Conservation (phyloP, 2,888 invertebrate species). For the Monochamus alternatus region DNA sequence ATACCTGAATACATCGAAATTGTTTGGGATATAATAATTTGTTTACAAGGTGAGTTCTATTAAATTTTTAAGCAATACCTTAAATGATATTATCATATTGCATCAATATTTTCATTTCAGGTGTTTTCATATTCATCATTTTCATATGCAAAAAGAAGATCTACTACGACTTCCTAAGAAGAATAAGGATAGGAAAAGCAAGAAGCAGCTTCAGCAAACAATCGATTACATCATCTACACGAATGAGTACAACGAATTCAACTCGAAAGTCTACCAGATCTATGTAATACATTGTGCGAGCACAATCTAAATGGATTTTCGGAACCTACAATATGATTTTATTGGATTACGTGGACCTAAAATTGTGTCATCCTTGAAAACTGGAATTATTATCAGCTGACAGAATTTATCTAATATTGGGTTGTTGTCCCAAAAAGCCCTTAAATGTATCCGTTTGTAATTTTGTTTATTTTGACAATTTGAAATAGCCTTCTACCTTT, state of each 20-base stretch:
- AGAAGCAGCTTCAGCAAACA: constrained; percentile 7
- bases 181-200: constrained; percentile 34
- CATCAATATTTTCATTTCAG: constrained; percentile 44
- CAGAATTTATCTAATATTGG: too few species aligned
- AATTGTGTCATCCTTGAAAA: too few species aligned
- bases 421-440: too few species aligned
- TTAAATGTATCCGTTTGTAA: too few species aligned
- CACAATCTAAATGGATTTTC: background rate
- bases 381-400: too few species aligned
- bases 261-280: background rate
- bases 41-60: constrained; percentile 76
- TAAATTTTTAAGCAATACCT: background rate
- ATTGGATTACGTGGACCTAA: too few species aligned
- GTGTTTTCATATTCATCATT: constrained; percentile 58
- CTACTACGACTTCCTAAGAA: constrained; percentile 40
- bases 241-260: constrained; percentile 23
- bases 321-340: too few species aligned
- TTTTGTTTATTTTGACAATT: too few species aligned
- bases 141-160: constrained; percentile 58
- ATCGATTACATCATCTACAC: constrained; percentile 39
- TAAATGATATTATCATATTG: too few species aligned
- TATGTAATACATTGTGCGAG: background rate
- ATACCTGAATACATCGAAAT: constrained; percentile 66
- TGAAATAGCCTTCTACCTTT: too few species aligned
- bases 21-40: constrained; percentile 78